A percentile compares a stretch with the other conserved stretches of the same genome.
Evolutionary conservation across 2,888 invertebrate species (phyloP).

Genomic region (Chalcis sispes): DNA sequence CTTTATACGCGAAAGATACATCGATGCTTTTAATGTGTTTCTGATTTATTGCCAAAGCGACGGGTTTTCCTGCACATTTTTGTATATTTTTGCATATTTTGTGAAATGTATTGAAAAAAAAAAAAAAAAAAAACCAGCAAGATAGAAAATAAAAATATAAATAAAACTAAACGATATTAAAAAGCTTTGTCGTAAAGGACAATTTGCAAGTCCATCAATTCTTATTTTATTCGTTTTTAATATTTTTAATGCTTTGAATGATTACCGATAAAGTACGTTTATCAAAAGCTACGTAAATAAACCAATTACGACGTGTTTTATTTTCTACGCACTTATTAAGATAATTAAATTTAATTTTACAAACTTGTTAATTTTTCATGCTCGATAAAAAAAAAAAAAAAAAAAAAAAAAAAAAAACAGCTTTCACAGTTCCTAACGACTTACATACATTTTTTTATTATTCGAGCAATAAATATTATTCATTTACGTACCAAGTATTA

Average conservation of each 20-base stretch:
- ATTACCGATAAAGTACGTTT: slow-evolving; percentile 47
- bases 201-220: slow-evolving; percentile 52
- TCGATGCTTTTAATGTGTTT: too few species aligned
- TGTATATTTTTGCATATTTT: neutral
- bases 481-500: too few species aligned
- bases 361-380: slow-evolving; percentile 49
- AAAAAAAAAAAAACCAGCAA: too few species aligned
- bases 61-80: neutral
- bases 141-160: too few species aligned
- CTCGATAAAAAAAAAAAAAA: too few species aligned
- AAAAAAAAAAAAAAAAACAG: slow-evolving; percentile 33
- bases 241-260: slow-evolving; percentile 40
- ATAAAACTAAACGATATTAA: neutral
- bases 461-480: too few species aligned
- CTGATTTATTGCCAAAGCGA: neutral
- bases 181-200: slow-evolving; percentile 28
- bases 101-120: too few species aligned
- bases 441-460: too few species aligned
- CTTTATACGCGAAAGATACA: too few species aligned
- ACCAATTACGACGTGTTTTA: slow-evolving; percentile 44
- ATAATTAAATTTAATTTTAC: slow-evolving; percentile 38
- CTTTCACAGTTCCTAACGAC: slow-evolving; percentile 15
- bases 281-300: slow-evolving; percentile 48
- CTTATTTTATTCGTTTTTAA: slow-evolving; percentile 52
- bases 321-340: slow-evolving; percentile 30